These are phyloP conservation scores for Chrosomus eos DNA, from an alignment of 2,797 vertebrate species.

Conservation along the genomic window DNA sequence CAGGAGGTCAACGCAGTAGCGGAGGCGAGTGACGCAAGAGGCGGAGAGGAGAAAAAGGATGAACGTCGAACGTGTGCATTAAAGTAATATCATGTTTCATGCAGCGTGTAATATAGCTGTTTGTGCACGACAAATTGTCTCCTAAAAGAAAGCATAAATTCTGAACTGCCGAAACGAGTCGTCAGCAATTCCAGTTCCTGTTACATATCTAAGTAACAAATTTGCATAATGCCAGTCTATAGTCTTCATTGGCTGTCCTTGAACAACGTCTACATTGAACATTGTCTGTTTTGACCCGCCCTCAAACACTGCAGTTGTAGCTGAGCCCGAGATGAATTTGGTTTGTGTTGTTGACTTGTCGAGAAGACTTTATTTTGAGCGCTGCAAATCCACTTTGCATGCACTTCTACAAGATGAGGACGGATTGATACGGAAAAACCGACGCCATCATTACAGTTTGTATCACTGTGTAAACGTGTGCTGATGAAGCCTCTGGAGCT, in stretches of 20 bases:
- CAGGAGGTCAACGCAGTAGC: conserved; percentile 64
- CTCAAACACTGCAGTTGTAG: neutral
- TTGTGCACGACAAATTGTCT: neutral
- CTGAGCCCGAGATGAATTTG: neutral
- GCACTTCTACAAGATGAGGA: neutral
- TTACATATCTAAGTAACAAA: neutral
- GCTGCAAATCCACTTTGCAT: neutral
- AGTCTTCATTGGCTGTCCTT: neutral
- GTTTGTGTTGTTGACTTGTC: neutral
- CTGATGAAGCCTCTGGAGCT: neutral
- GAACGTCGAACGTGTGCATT: neutral
- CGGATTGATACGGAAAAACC: neutral
- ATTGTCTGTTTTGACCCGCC: neutral
- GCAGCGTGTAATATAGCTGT: neutral
- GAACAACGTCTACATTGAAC: neutral
- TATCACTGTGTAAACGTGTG: neutral
- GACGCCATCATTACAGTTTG: neutral
- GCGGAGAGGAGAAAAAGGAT: neutral
- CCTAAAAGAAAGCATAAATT: neutral
- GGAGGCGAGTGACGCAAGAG: conserved; percentile 24
- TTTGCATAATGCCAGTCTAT: neutral
- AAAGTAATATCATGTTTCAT: neutral
- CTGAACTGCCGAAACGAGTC: neutral
- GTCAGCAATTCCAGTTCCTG: neutral
- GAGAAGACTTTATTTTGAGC: neutral